Conservation (phyloP, 2,113 vertebrate species). For the Aplodontia rufa region DNA sequence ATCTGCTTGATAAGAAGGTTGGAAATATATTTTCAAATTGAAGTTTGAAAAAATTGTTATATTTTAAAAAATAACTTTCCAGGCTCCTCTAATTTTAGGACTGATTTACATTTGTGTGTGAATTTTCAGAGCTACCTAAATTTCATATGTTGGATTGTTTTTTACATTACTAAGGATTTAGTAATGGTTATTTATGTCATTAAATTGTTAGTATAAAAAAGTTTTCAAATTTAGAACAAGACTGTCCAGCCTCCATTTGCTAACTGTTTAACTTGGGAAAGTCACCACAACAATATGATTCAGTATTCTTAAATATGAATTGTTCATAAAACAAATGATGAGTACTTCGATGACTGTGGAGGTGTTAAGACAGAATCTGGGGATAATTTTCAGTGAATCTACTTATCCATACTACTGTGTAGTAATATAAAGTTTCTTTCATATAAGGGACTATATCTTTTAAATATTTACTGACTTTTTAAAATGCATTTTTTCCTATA, state of each 20-base stretch:
- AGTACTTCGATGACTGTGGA: neutral
- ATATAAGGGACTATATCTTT: neutral
- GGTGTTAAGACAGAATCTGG: neutral
- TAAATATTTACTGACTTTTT: neutral
- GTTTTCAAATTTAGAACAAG: neutral
- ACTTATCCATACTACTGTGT: neutral
- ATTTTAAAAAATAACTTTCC: neutral
- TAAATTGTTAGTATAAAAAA: neutral
- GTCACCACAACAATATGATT: neutral
- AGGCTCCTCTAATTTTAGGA: neutral
- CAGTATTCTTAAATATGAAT: neutral
- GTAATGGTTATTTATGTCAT: neutral
- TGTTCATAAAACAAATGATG: neutral
- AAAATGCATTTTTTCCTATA: neutral
- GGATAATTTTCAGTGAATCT: neutral
- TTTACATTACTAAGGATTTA: neutral
- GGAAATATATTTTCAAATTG: neutral
- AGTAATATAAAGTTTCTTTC: neutral
- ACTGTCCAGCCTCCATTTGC: neutral
- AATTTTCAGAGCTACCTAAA: neutral
- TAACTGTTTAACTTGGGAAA: neutral
- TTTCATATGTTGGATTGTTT: neutral
- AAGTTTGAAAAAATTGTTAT: neutral
- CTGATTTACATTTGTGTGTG: neutral
- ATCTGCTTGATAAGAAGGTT: neutral